Conservation (phyloP, 2,888 invertebrate species). For the Eilema caniola region DNA sequence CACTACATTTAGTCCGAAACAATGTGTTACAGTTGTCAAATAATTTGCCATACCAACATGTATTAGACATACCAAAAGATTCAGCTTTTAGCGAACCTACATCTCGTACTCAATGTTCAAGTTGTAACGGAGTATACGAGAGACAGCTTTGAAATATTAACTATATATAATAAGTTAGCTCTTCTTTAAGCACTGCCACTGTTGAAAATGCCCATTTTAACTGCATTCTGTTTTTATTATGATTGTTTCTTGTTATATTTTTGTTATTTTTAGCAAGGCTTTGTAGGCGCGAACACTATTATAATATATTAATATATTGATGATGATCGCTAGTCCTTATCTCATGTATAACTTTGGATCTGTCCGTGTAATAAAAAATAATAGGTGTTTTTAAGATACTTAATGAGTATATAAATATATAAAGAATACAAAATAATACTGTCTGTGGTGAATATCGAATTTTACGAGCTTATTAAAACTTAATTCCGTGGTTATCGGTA, state of each 20-base stretch:
- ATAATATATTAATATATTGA: conserved; percentile 56
- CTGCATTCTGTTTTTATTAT: conserved; percentile 72
- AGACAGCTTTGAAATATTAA: conserved; percentile 30
- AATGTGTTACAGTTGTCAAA: conserved; percentile 36
- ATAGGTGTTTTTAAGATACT: conserved; percentile 78
- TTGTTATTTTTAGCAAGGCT: conserved; percentile 75
- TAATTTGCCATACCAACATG: conserved; percentile 49
- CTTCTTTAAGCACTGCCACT: conserved; percentile 72
- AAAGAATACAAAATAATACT: conserved; percentile 75
- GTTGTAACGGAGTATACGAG: conserved; percentile 7
- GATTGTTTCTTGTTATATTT: conserved; percentile 77
- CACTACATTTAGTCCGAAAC: conserved; percentile 53
- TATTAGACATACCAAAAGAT: conserved; percentile 46
- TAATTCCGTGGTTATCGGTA: conserved; percentile 75
- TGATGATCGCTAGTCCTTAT: conserved; percentile 79
- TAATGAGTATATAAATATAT: conserved; percentile 58
- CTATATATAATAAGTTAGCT: conserved; percentile 47
- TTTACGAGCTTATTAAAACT: conserved; percentile 86
- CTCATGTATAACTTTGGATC: conserved; percentile 80
- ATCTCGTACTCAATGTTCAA: conserved; percentile 19
- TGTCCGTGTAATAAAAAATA: conserved; percentile 71
- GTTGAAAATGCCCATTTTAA: conserved; percentile 49
- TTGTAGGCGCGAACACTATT: conserved; percentile 70
- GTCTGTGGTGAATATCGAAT: conserved; percentile 86
- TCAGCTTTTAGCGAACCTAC: conserved; percentile 33